A percentile compares a stretch with the other conserved stretches of the same genome.
phyloP scores from a whole-genome alignment of 2,888 invertebrate genomes.

The Cephonodes hylas region DNA sequence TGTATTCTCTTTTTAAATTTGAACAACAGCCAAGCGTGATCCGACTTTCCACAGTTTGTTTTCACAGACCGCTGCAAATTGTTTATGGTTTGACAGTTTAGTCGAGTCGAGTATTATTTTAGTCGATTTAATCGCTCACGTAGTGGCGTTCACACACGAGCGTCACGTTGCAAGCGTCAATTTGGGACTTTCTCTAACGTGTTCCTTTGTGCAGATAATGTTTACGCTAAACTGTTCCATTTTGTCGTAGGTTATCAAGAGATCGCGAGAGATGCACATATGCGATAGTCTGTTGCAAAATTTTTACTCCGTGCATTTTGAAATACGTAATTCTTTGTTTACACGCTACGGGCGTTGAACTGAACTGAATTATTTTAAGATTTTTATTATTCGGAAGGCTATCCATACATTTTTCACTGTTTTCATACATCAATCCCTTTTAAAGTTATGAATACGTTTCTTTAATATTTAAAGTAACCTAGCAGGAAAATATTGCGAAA shows the following conservation, averaged over 20 bases:
- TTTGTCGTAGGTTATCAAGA: slow-evolving; percentile 19
- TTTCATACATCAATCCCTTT: too few relatives aligned
- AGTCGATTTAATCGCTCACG: slow-evolving; percentile 27
- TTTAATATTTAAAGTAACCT: too few relatives aligned
- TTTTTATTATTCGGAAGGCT: too few relatives aligned
- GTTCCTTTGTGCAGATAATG: slow-evolving; percentile 17
- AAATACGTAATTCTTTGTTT: slow-evolving; percentile 1
- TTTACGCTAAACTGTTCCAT: slow-evolving; percentile 17
- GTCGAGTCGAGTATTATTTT: slow-evolving; percentile 18
- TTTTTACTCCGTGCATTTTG: not conserved
- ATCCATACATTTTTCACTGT: too few relatives aligned
- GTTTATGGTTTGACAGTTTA: slow-evolving; percentile 12
- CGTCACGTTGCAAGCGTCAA: slow-evolving; percentile 25
- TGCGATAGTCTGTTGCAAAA: slow-evolving; percentile 11
- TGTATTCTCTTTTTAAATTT: not conserved
- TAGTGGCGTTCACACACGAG: slow-evolving; percentile 31
- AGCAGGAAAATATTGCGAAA: too few relatives aligned
- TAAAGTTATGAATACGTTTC: too few relatives aligned
- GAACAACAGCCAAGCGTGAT: not conserved
- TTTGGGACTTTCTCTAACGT: slow-evolving; percentile 31
- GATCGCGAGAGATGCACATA: slow-evolving; percentile 13
- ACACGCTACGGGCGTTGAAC: not conserved
- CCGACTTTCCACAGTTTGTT: not conserved
- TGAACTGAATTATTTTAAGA: too few relatives aligned
- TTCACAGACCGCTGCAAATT: slow-evolving; percentile 1